Base-by-base conservation (phyloP, 2,113 vertebrate species). In the Malaclemys terrapin region DNA sequence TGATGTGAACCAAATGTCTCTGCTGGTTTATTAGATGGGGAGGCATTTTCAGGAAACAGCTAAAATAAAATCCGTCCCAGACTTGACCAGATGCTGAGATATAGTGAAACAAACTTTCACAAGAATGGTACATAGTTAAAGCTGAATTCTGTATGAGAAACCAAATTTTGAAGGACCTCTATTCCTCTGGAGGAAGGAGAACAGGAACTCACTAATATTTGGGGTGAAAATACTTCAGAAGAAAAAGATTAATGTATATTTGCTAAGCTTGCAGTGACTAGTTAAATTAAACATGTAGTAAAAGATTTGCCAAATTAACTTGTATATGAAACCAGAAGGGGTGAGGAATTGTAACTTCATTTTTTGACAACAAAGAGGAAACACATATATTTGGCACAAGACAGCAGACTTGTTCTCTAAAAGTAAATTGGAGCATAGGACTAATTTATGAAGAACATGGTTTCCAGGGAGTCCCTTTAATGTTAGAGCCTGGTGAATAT, bases 111-210 rank as follows among this genome's bases (percentile, higher is more conserved):
- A 3, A 95, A 98, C 45, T 97, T 98, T 94, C 97, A 97, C 1
- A 98, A 99, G 14, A 92, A 98, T 65, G 93, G 94, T 4, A 98
- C 98, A 93, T 99, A 99, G 96, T 93, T 94, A 82, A 97, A 99
- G 99, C 96, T 99, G 99, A 99, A 98, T 99, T 95, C 98, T 99
- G n/a, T 99, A 99, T 97, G 99, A 99, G 89, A 99, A 99, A 91
- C 99, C 99, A 57, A 98, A 99, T 96, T 99, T 99, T 97, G 99
- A 99, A 98, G 99, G 99, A 0, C 98, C 5, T 97, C 98, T 81
- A 96, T 99, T 59, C 98, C 99, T 2, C 89, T 99, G 42, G 99
- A 99, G 95, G 99, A 99, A 98, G 99, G 99, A 93, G 98, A 99
- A 45, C 81, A 98, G 83, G 99, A 99, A 69, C 95, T 99, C 4